Conservation (phyloP, 2,797 vertebrate genomes). For the Hybognathus amarus region DNA sequence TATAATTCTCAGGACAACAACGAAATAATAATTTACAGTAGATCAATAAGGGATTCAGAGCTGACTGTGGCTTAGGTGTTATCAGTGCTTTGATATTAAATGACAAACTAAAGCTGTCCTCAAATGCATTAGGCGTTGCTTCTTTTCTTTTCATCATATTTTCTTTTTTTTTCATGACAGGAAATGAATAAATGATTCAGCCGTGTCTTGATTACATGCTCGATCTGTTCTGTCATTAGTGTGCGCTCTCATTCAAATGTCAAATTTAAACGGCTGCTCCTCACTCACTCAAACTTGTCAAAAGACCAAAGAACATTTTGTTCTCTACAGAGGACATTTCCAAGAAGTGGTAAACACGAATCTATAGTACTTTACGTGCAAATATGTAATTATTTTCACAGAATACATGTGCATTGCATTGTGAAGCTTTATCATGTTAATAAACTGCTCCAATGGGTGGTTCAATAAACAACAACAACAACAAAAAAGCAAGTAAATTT, state of each 20-base stretch:
- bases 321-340: conserved; percentile 30
- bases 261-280: conserved; percentile 54
- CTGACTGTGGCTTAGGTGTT: not conserved
- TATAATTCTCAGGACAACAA: not conserved
- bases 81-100: conserved; percentile 16
- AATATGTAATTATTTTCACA: not conserved
- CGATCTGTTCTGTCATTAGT: conserved; percentile 48
- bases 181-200: conserved; percentile 53
- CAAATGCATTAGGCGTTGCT: not conserved
- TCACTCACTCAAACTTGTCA: conserved; percentile 52
- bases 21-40: not conserved
- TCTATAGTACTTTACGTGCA: not conserved
- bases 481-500: too few relatives aligned
- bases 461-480: not conserved
- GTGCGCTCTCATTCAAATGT: conserved; percentile 53
- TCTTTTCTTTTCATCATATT: conserved; percentile 33
- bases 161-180: conserved; percentile 41
- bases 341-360: conserved; percentile 2
- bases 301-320: conserved; percentile 44
- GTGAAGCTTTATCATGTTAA: not conserved
- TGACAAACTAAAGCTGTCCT: conserved; percentile 17
- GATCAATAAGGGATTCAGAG: not conserved
- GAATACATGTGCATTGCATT: not conserved
- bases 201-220: conserved; percentile 54
- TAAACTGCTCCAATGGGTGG: not conserved